Evolutionary conservation across 2,797 vertebrate genomes (phyloP).

Genomic region (Pteropus rufus): DNA sequence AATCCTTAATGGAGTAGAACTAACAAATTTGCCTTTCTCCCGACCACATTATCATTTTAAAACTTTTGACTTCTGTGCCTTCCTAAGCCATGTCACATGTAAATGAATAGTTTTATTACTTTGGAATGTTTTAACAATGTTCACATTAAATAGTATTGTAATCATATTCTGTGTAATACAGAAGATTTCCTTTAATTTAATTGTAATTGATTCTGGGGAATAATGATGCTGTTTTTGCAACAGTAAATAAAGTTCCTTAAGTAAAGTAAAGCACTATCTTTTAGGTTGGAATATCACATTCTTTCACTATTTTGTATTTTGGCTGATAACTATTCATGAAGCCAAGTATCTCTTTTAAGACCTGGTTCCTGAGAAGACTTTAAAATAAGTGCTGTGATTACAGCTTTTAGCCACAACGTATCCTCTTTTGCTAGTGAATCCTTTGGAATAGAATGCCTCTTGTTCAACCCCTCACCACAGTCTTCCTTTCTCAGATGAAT

Average conservation of each 20-base stretch:
- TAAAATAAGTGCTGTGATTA: conserved; percentile 11
- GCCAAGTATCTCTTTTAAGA: conserved; percentile 15
- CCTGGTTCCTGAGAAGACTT: conserved; percentile 39
- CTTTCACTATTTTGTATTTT: conserved; percentile 21
- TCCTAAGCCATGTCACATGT: not conserved
- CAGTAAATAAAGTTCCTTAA: not conserved
- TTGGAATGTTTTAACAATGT: not conserved
- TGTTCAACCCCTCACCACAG: not conserved
- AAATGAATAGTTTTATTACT: conserved; percentile 3
- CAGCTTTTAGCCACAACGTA: conserved; percentile 2
- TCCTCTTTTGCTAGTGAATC: conserved; percentile 39
- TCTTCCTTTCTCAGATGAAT: conserved; percentile 47
- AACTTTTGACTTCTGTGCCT: not conserved
- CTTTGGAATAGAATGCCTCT: conserved; percentile 33
- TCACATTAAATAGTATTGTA: not conserved
- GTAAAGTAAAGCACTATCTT: not conserved
- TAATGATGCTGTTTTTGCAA: not conserved
- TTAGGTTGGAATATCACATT: not conserved
- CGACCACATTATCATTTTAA: not conserved
- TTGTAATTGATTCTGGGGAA: conserved; percentile 22
- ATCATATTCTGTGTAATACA: not conserved
- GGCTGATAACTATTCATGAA: conserved; percentile 29
- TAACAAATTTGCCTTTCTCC: conserved; percentile 46
- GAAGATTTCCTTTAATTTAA: conserved; percentile 27
- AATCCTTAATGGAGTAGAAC: conserved; percentile 38